Evolutionary conservation across 2,113 vertebrate species (phyloP), one percentile per base, ranked within the genome.

Genomic region (Engraulis encrasicolus): DNA sequence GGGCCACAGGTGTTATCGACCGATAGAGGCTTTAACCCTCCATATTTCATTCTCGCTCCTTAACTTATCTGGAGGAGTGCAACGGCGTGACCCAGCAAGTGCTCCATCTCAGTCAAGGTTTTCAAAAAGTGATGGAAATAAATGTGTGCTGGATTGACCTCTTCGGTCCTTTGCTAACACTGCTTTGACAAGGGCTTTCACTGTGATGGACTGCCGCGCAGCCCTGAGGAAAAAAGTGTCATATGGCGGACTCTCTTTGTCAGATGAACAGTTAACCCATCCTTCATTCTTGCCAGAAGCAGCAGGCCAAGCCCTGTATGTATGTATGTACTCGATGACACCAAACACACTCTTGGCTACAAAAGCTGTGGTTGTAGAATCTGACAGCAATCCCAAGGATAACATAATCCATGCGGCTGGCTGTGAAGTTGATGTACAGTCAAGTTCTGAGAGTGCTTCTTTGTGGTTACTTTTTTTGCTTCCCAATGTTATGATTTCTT

Each of bases 41-140:
- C 66, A 74, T 74, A 74, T 74, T 74, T 74, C 66, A 74, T 74
- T 74, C 31, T 74, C 17, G 66, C 27, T 27, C 31, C 58, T 66
- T 66, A 66, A 66, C 58, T n/a, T 27, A 66, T 66, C 58, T 66
- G 7, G n/a, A 66, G 23, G 27, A 9, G 58, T 74, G 11, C 27
- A 34, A 34, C 66, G 17, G 31, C 66, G 31, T 74, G 31, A 74
- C 66, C 66, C 14, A 12, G 58, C 23, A 45, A 45, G 9, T 36
- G 31, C 27, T 74, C 31, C 11, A 31, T 74, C 9, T 74, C 66
- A 17, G 66, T 74, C 66, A 74, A 74, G 66, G 66, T 74, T 45
- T 3, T 5, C 3, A 45, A 45, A 34, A 34, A 12, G 15, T 74
- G 27, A 74, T 27, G 31, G 31, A 17, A 31, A 34, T 74, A 74